Percentiles rank a stretch among this genome's conserved stretches.
These are phyloP conservation scores for Trileptium ribeirensis DNA, from an alignment of 2,888 invertebrate genomes.

Conservation along the genomic window DNA sequence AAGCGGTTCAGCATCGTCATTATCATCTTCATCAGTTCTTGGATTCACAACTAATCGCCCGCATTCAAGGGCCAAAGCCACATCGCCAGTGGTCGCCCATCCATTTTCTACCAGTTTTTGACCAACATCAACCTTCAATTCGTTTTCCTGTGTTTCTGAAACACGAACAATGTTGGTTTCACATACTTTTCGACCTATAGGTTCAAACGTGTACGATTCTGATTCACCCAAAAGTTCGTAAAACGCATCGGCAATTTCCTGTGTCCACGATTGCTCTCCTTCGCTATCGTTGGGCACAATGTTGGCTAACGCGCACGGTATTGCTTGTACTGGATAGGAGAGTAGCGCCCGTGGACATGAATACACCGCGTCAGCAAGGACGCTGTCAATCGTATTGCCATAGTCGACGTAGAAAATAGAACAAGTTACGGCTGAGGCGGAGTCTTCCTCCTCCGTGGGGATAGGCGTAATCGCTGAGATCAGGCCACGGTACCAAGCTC, in stretches of 20 bases:
- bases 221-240: background rate
- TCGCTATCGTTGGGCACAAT: background rate
- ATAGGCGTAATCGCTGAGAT: background rate
- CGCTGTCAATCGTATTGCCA: background rate
- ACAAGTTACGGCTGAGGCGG: background rate
- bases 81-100: background rate
- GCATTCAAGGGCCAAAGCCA: background rate
- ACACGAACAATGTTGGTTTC: background rate
- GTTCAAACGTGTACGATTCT: background rate
- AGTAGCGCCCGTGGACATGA: background rate
- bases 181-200: background rate
- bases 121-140: background rate
- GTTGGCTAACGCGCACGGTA: background rate
- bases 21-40: background rate
- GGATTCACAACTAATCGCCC: background rate
- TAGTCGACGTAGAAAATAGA: conserved; percentile 15
- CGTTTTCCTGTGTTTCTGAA: too few species aligned
- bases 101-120: background rate
- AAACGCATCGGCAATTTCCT: background rate
- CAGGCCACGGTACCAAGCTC: conserved; percentile 3
- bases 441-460: background rate
- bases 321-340: conserved; percentile 1
- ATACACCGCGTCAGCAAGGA: background rate
- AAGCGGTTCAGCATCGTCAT: too few species aligned
- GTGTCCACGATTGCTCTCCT: background rate